phyloP scores from a whole-genome alignment of 2,888 invertebrate genomes.

The Scelioninae gen. 1 region DNA sequence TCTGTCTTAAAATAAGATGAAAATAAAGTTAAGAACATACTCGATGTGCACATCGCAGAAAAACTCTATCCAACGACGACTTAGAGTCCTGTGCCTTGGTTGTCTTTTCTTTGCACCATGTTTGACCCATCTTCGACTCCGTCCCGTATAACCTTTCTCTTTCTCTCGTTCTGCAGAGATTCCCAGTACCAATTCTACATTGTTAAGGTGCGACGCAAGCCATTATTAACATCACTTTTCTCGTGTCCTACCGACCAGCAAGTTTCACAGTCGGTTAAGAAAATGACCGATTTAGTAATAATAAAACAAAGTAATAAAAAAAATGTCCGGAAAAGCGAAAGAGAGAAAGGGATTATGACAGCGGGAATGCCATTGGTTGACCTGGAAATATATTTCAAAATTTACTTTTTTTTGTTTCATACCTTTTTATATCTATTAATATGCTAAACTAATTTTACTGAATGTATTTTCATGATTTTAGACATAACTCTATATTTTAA shows the following conservation, averaged over 20 bases:
- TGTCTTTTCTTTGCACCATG: conserved; percentile 83
- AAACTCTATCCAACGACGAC: conserved; percentile 83
- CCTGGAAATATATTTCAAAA: conserved; percentile 38
- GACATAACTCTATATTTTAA: too few relatives aligned
- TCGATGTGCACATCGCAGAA: conserved; percentile 83
- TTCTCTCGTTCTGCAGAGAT: conserved; percentile 33
- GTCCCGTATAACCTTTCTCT: conserved; percentile 61
- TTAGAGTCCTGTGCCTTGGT: conserved; percentile 83
- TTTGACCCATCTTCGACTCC: conserved; percentile 80
- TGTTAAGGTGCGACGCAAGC: conserved; percentile 76
- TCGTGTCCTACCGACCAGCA: conserved; percentile 73
- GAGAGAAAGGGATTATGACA: conserved; percentile 53
- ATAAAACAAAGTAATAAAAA: conserved; percentile 32
- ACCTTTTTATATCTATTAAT: too few relatives aligned
- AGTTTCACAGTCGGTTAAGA: conserved; percentile 66
- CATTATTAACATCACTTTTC: conserved; percentile 76
- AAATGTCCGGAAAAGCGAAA: conserved; percentile 7
- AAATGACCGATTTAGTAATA: conserved; percentile 62
- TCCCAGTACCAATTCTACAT: conserved; percentile 69
- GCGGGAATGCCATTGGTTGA: conserved; percentile 46
- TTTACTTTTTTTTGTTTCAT: not conserved
- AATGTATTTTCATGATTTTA: too few relatives aligned
- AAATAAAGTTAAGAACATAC: conserved; percentile 79
- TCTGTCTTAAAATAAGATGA: too few relatives aligned
- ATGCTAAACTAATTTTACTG: too few relatives aligned